Evolutionary conservation across 2,797 vertebrate genomes (phyloP).

Genomic region (Pantherophis alleghaniensis): DNA sequence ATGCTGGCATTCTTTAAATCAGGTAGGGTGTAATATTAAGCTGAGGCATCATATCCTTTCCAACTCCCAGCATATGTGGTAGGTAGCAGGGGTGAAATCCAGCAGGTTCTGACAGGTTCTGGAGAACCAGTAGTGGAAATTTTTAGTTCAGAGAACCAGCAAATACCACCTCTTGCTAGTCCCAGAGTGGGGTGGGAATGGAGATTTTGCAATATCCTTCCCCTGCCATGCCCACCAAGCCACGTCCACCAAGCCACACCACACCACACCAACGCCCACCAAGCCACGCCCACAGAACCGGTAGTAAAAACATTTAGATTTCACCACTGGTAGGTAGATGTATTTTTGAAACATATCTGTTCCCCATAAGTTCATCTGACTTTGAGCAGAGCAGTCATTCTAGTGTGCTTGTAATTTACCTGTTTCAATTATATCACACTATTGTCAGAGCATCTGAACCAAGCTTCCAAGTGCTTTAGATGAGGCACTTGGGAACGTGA

Average conservation of each 20-base stretch:
- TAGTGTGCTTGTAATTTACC: background rate
- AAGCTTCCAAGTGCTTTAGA: background rate
- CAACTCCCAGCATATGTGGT: background rate
- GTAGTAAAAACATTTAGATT: too few relatives aligned
- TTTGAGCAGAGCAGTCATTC: background rate
- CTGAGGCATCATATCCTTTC: background rate
- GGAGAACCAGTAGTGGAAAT: too few relatives aligned
- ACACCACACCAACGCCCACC: too few relatives aligned
- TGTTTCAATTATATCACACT: background rate
- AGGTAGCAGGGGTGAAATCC: background rate
- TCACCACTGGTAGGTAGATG: background rate
- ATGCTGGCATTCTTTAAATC: background rate
- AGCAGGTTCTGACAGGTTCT: too few relatives aligned
- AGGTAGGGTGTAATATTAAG: background rate
- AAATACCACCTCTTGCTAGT: too few relatives aligned
- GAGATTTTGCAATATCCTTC: too few relatives aligned
- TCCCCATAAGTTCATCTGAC: background rate
- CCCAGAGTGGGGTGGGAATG: too few relatives aligned
- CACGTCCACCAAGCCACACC: too few relatives aligned
- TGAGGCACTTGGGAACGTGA: background rate
- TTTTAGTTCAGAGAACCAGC: too few relatives aligned
- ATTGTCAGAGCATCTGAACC: background rate
- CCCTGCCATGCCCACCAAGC: too few relatives aligned
- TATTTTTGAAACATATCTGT: background rate
- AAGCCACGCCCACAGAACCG: too few relatives aligned